Base-by-base conservation (phyloP, 2,888 invertebrate species). In the Bellardia pandia region DNA sequence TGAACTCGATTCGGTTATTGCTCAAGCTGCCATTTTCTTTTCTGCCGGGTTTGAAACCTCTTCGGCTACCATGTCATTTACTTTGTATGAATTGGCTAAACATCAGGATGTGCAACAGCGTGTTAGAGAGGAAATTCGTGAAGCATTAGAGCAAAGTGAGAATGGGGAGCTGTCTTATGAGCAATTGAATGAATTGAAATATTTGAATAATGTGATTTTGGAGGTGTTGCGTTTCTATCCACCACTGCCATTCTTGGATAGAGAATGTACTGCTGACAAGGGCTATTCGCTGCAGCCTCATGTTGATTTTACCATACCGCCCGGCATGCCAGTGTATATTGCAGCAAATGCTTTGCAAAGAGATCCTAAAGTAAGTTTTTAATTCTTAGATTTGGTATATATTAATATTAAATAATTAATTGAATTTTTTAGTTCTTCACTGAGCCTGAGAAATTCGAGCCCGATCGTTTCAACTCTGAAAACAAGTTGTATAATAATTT, bases 31-130 rank as follows among this genome's bases (percentile, higher is more conserved):
- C 0, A 40, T 91, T 13, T 93, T 93, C 66, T 93, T 93, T 48
- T 86, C 91, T 2, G 93, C 92, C 4, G 93, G 92, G n/a, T 93
- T 86, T 71, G 93, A 93, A 85, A 92, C 93, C 0, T 90, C 92
- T 74, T 94, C 91, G 0, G 92, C 94, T 0, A 92, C 94, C 0
- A 93, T 94, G 88, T 92, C 94, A 0, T 90, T 94, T 86, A 90
- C 92, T 1, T 91, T 94, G 23, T 93, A 92, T 85, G 93, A 94
- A 86, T 81, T 94, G 16, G 92, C 94, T 0, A 89, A 89, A n/a
- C 90, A 94, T 51, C 91, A 87, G 0, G 91, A 92, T 1, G 76
- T 94, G 0, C 94, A 94, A 87, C 89, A 92, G 1, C 91, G 91
- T 66, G 88, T 94, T 16, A 90, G 93, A 2, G 66, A 90, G 13